Evolutionary conservation across 2,113 vertebrate species (phyloP), one percentile per base, ranked within the genome.

Genomic region (Cichladusa arquata): DNA sequence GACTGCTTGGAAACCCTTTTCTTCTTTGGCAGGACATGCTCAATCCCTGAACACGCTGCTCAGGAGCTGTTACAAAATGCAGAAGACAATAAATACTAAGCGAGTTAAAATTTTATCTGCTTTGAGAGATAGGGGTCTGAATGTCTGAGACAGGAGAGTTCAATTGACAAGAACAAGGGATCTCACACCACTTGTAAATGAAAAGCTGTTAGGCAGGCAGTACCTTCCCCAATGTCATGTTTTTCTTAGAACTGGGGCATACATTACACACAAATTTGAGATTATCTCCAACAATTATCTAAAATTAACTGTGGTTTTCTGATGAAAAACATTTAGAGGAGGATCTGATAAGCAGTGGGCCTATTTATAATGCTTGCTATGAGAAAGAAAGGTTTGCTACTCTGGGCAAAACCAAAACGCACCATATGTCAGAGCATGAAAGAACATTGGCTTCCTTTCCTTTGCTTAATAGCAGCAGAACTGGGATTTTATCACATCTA

Each of bases 271-370:
- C 95, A 97, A 94, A 97, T 97, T 97, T 96, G 93, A 98, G 97
- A 97, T 98, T 98, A 98, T 98, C 98, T 97, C 60, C 14, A 65
- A 94, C 96, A 97, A 97, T 98, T 96, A 98, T 98, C 98, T 98
- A 95, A 98, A 98, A 98, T 98, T 98, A 98, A 98, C 98, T 97
- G 97, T 97, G 97, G 97, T 98, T 98, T 98, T 97, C 96, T 97
- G 97, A 98, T 98, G 97, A 98, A 98, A 98, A 98, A 97, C 97
- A 98, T 97, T 98, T 96, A 97, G 93, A 94, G 94, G 79, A 93
- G 74, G 71, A 97, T 98, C 97, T 98, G 98, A 98, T 98, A 98
- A 97, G 94, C 78, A 95, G 47, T 69, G 76, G 34, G 72, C 93
- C 96, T 98, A 97, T 97, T 97, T 98, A 97, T 97, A 97, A 97